Conservation (phyloP, 2,888 invertebrate species). For the Oxystoma pomonae region DNA sequence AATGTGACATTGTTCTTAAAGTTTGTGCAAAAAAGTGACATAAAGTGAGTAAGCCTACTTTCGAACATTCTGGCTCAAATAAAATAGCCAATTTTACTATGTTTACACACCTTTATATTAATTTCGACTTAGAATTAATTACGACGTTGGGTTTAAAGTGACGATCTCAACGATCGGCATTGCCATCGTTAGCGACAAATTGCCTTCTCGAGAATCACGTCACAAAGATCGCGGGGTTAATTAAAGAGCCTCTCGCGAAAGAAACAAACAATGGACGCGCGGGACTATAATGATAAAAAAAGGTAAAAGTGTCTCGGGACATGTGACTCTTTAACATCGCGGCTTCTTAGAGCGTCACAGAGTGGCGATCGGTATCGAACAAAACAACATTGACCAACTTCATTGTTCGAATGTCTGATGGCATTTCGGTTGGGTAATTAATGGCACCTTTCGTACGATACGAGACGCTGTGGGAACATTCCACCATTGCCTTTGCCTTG, state of each 20-base stretch:
- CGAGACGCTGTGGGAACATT: slow-evolving; percentile 37
- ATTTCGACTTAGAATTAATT: no score
- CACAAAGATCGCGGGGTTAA: neutral
- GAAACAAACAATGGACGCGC: neutral
- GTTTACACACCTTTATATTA: no score
- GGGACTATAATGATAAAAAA: slow-evolving; percentile 14
- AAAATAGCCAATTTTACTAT: no score
- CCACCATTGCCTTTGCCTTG: slow-evolving; percentile 18
- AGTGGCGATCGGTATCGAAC: slow-evolving; percentile 35
- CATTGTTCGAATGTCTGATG: slow-evolving; percentile 37
- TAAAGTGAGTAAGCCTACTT: no score
- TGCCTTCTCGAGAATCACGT: neutral
- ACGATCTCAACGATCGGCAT: neutral
- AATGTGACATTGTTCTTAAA: no score
- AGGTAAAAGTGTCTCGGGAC: slow-evolving; percentile 18
- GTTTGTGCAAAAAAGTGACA: no score
- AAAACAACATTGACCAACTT: slow-evolving; percentile 31
- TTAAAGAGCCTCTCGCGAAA: neutral
- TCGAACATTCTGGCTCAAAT: no score
- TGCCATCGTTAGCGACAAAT: neutral
- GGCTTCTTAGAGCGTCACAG: slow-evolving; percentile 33
- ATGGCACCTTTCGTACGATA: slow-evolving; percentile 34
- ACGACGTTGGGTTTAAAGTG: no score
- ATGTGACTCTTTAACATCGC: slow-evolving; percentile 17
- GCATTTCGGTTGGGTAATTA: slow-evolving; percentile 38